Percentiles rank a stretch among this genome's conserved stretches.
These are phyloP conservation scores for Aspidapion aeneum DNA, from an alignment of 2,888 invertebrate genomes.

Conservation along the genomic window DNA sequence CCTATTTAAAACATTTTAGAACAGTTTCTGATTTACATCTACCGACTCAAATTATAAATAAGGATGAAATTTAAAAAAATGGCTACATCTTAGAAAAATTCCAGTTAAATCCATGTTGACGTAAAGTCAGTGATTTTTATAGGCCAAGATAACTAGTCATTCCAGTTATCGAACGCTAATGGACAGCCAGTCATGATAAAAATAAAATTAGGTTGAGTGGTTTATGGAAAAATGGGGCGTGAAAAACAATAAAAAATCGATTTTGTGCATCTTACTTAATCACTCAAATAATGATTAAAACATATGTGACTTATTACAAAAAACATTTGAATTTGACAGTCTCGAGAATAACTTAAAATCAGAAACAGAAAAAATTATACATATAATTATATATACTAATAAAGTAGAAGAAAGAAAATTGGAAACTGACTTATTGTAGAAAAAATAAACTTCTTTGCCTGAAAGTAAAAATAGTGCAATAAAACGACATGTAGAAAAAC, in stretches of 20 bases:
- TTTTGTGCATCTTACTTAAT: not conserved
- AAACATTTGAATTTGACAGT: not conserved
- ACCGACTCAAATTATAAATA: not conserved
- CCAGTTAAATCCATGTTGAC: not conserved
- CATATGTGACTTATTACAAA: not conserved
- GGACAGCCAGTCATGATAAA: not conserved
- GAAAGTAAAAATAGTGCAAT: not conserved
- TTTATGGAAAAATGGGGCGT: not conserved
- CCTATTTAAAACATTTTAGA: not conserved
- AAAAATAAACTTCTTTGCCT: not conserved
- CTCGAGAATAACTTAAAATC: not conserved
- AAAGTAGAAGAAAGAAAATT: not conserved
- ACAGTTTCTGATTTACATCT: not conserved
- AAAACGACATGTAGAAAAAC: not conserved
- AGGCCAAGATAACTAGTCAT: not conserved
- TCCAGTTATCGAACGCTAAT: too few relatives aligned
- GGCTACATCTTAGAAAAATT: not conserved
- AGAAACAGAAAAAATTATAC: not conserved
- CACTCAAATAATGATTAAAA: not conserved
- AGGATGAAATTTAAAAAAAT: not conserved
- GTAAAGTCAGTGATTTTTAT: not conserved
- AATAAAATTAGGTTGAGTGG: not conserved
- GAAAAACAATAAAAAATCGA: not conserved
- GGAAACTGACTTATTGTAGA: not conserved
- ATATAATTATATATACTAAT: too few relatives aligned